These are phyloP conservation scores for Pseudachorutes palmiensis DNA, from an alignment of 1,140 invertebrate genomes.

Conservation along the genomic window DNA sequence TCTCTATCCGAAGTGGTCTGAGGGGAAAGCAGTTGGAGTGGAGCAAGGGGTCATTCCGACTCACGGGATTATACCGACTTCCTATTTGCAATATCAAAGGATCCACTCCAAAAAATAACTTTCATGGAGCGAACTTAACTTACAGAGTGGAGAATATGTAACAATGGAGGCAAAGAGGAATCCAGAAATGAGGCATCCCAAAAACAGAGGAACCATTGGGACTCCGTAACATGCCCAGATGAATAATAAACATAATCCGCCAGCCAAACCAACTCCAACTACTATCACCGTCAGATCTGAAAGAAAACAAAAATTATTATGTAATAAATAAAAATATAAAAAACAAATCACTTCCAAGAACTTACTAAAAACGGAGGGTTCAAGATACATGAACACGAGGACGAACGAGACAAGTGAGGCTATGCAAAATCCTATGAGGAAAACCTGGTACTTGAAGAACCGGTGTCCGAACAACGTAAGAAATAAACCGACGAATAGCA, in stretches of 20 bases:
- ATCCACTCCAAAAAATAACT: no score
- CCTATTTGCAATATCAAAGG: no score
- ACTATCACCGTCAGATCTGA: slow-evolving; percentile 1
- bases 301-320: neutral
- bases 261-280: slow-evolving; percentile 43
- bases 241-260: slow-evolving; percentile 48
- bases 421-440: slow-evolving; percentile 43
- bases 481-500: slow-evolving; percentile 53
- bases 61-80: no score
- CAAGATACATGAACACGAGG: neutral
- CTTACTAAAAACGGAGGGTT: slow-evolving; percentile 13
- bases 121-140: no score
- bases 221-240: slow-evolving; percentile 51
- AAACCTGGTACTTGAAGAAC: slow-evolving; percentile 55
- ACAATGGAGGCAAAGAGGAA: slow-evolving; percentile 50
- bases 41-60: no score
- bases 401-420: slow-evolving; percentile 15
- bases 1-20: no score
- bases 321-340: neutral
- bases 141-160: slow-evolving; percentile 53
- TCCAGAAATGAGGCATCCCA: slow-evolving; percentile 50
- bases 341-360: no score
- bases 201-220: slow-evolving; percentile 50
- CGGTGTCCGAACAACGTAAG: slow-evolving; percentile 53
- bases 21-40: no score